phyloP scores from a whole-genome alignment of 2,888 invertebrate species.

The Cactoblastis cactorum region DNA sequence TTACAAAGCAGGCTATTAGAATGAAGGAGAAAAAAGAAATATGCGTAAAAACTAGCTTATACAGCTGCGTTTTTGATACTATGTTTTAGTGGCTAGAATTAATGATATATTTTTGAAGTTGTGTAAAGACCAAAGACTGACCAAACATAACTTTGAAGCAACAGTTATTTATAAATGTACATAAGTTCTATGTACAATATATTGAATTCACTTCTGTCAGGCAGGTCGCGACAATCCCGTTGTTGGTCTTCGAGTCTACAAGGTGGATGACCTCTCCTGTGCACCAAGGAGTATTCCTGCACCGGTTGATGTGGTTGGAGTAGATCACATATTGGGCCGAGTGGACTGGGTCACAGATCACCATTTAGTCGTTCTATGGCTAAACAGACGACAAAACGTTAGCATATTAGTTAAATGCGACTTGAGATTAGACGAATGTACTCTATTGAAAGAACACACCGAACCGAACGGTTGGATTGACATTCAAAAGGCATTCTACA shows the following conservation, averaged over 20 bases:
- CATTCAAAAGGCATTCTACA: slow-evolving; percentile 76
- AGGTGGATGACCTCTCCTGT: slow-evolving; percentile 48
- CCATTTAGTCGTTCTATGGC: slow-evolving; percentile 86
- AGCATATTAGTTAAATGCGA: slow-evolving; percentile 81
- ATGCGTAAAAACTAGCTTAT: no score
- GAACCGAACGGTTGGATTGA: slow-evolving; percentile 86
- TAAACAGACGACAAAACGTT: slow-evolving; percentile 91
- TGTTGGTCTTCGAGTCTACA: slow-evolving; percentile 82
- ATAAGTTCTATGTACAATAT: neutral
- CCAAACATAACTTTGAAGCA: no score
- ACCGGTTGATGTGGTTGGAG: slow-evolving; percentile 73
- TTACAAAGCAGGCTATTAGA: no score
- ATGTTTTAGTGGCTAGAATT: no score
- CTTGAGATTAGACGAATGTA: slow-evolving; percentile 55
- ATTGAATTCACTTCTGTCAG: slow-evolving; percentile 53
- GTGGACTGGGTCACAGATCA: slow-evolving; percentile 87
- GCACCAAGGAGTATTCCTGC: slow-evolving; percentile 68
- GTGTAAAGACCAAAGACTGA: neutral
- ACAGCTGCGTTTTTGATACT: no score
- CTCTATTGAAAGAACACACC: slow-evolving; percentile 54
- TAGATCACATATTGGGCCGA: slow-evolving; percentile 83
- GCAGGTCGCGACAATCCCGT: slow-evolving; percentile 86
- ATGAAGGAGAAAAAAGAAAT: no score
- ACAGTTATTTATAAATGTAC: no score
- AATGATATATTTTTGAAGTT: no score